These are phyloP conservation scores for Dryomyza anilis DNA, from an alignment of 2,888 invertebrate species.

Conservation along the genomic window DNA sequence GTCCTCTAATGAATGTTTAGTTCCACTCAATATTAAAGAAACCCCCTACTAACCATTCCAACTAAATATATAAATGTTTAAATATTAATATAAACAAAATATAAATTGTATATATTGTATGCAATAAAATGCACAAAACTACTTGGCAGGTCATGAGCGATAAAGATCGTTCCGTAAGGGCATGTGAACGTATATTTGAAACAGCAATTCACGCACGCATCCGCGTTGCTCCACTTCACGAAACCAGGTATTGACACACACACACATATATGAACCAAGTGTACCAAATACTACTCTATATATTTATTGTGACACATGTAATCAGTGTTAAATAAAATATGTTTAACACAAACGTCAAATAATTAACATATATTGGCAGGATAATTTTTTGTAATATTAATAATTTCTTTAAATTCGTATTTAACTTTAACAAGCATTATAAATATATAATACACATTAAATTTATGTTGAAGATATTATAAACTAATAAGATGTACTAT, in stretches of 20 bases:
- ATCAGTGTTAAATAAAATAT: too few species aligned
- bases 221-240: conserved; percentile 47
- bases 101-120: not conserved
- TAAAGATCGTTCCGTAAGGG: conserved; percentile 54
- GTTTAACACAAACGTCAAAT: too few species aligned
- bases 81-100: not conserved
- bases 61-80: not conserved
- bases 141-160: conserved; percentile 53
- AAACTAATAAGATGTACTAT: too few species aligned
- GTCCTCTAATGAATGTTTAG: not conserved
- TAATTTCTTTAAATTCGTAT: too few species aligned
- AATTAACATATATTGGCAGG: too few species aligned
- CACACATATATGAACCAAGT: too few species aligned
- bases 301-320: too few species aligned
- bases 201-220: conserved; percentile 28
- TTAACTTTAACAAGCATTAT: too few species aligned
- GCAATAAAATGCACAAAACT: conserved; percentile 21
- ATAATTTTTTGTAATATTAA: too few species aligned
- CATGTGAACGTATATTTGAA: conserved; percentile 45
- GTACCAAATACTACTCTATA: too few species aligned
- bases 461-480: too few species aligned
- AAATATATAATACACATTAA: too few species aligned
- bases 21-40: not conserved
- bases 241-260: conserved; percentile 46
- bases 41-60: not conserved